phyloP scores from a whole-genome alignment of 2,888 invertebrate genomes.

The Scrobipalpa atriplicella region DNA sequence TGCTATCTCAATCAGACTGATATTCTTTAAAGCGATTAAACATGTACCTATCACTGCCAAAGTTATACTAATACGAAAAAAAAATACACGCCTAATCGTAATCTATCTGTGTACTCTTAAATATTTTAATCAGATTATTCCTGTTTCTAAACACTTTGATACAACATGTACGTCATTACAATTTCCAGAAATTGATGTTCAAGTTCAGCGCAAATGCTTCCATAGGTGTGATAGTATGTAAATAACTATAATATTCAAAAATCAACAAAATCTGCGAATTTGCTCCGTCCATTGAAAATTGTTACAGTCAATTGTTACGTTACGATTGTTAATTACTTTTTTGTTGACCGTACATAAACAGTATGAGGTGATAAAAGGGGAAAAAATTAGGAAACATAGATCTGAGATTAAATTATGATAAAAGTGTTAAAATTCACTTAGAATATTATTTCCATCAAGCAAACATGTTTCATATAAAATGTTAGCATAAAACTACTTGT shows the following conservation, averaged over 20 bases:
- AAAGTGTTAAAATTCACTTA: neutral
- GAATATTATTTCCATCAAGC: neutral
- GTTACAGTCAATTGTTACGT: slow-evolving; percentile 22
- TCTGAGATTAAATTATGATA: neutral
- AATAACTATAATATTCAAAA: slow-evolving; percentile 32
- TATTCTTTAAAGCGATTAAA: slow-evolving; percentile 48
- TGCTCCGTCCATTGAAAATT: slow-evolving; percentile 70
- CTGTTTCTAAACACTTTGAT: neutral
- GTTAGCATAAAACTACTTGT: slow-evolving; percentile 23
- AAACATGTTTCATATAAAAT: neutral
- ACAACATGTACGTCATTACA: slow-evolving; percentile 3
- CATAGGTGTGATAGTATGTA: slow-evolving; percentile 44
- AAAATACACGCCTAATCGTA: neutral
- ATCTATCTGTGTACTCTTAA: neutral
- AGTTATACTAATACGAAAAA: slow-evolving; percentile 60
- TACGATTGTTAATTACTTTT: slow-evolving; percentile 20
- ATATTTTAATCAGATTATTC: no score
- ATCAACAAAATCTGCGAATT: slow-evolving; percentile 59
- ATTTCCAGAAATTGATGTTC: slow-evolving; percentile 14
- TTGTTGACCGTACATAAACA: slow-evolving; percentile 4
- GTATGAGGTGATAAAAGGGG: neutral
- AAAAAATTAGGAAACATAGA: neutral
- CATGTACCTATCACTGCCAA: slow-evolving; percentile 75
- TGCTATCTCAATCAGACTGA: slow-evolving; percentile 60
- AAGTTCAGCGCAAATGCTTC: slow-evolving; percentile 42